These are phyloP conservation scores for Elysia crispata DNA, from an alignment of 2,888 invertebrate genomes.

Conservation along the genomic window DNA sequence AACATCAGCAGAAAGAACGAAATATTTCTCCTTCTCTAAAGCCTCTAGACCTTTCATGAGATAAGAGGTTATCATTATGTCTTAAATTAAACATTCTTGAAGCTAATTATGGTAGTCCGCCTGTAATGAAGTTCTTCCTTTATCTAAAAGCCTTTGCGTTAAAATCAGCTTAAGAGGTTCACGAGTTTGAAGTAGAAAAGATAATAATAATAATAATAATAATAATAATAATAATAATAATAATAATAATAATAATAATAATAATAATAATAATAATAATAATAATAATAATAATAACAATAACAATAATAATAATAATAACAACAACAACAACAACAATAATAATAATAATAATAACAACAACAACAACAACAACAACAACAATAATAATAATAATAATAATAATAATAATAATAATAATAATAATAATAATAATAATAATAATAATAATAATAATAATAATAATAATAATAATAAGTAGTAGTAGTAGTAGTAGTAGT, in stretches of 20 bases:
- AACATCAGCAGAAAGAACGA: no score
- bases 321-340: neutral
- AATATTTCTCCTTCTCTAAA: no score
- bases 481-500: neutral
- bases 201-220: slow-evolving; percentile 23
- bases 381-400: neutral
- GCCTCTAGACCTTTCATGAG: no score
- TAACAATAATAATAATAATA: slow-evolving; percentile 1
- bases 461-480: neutral
- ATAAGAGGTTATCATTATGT: no score
- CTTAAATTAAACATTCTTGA: no score
- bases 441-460: neutral
- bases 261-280: slow-evolving; percentile 31
- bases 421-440: neutral
- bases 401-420: neutral
- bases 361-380: neutral
- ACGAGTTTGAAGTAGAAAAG: neutral
- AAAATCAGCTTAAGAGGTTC: no score
- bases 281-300: neutral
- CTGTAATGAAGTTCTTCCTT: no score
- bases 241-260: slow-evolving; percentile 27
- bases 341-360: neutral
- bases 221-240: slow-evolving; percentile 30
- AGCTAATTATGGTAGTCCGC: no score
- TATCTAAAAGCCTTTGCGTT: no score